Evolutionary conservation across 2,113 vertebrate genomes (phyloP), one percentile per base, ranked within the genome.

Genomic region (Chloropsis cyanopogon): DNA sequence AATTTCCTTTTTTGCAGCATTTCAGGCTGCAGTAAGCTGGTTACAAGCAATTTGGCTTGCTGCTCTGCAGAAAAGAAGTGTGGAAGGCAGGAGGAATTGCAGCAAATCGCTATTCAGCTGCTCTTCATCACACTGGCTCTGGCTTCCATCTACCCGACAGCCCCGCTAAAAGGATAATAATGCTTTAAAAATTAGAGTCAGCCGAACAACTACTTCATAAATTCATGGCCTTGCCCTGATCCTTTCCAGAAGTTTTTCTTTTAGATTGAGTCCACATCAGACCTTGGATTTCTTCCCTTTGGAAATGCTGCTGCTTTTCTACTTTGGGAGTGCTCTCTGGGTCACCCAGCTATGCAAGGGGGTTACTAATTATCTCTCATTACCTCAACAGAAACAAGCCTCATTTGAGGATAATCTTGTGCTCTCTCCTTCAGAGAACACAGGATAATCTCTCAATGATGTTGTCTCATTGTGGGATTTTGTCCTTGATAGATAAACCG

Each of bases 101-200:
- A 83, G 85, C 93, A 88, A 92, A 86, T 92, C 47, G 9, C 66
- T 59, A 1, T 56, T 96, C 92, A 96, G 94, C 95, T 96, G 95
- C 95, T 97, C 91, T 82, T 92, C 85, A 92, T 95, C 95, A 93
- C 23, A 1, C 54, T 33, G n/a, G 85, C 90, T 95, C 93, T 95
- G 95, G 94, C 94, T 96, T 95, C 95, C 93, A 95, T 96, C 94
- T 86, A 63, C 92, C 68, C 18, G 79, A 97, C 95, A 94, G 95
- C 76, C 92, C 59, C 0, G 56, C 94, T 95, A 97, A 95, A 97
- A 94, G 95, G 94, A 95, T 97, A 96, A 97, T 97, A 95, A 97
- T 88, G 93, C 95, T 96, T 96, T 96, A 96, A 95, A 97, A 97
- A 96, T 96, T 94, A 96, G 85, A 95, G 93, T 94, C 95, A 95